Evolutionary conservation across 2,113 vertebrate genomes (phyloP), one percentile per base, ranked within the genome.

Genomic region (Eidolon helvum): DNA sequence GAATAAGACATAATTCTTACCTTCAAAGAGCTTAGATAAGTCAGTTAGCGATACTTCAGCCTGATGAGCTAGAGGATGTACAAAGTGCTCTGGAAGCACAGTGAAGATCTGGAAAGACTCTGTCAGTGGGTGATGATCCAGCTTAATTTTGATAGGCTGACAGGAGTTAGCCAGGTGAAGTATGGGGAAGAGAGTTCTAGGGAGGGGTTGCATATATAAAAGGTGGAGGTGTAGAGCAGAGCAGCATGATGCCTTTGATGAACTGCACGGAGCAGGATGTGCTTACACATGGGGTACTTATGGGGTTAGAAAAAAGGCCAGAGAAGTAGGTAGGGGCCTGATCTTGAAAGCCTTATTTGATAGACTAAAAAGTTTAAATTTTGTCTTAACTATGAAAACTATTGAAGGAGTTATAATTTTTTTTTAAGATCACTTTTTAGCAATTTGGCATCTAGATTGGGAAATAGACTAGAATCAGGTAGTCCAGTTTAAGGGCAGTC

Each of bases 311-410:
- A 38, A 61, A 77, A 80, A 94, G 80, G 22, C 55, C 82, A 35
- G 33, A 57, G 38, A 91, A 14, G 11, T 69, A 68, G n/a, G 14
- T 71, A 90, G 79, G 35, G 7, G 7, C 24, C 26, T 24, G 30
- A 45, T 79, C 53, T 90, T 85, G 78, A 93, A 96, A 45, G 15
- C 40, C 33, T 93, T 95, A 55, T 48, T 83, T 85, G 16, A 79
- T 63, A 79, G 24, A 7, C 30, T 53, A 40, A 72, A 93, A 65
- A 24, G 2, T 45, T 78, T 93, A 55, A 78, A 35, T 93, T 95
- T 61, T 63, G 35, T 85, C n/a, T 84, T 89, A 92, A 77, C 30
- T 71, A 28, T 85, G 35, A 86, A 90, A 90, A 48, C 26, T 80
- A 12, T 10, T 80, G 30, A 90, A 84, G 75, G 28, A 87, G 74